phyloP scores from a whole-genome alignment of 2,113 vertebrate genomes.

The Loxodonta africana region DNA sequence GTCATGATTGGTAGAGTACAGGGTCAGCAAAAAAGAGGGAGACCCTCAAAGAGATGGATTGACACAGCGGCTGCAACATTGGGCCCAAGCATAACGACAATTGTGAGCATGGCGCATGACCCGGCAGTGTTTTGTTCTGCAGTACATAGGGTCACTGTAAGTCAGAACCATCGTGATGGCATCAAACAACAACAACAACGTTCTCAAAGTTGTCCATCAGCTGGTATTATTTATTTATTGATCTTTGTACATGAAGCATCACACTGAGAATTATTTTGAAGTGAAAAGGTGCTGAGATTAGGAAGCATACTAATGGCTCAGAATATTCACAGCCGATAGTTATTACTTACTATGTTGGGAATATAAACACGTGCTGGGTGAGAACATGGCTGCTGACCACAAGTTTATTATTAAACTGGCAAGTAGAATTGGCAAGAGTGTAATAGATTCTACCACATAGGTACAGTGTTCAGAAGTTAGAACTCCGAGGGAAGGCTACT shows the following conservation, averaged over 20 bases:
- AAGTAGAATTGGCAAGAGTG: background rate
- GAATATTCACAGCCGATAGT: slow-evolving; percentile 3
- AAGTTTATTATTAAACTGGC: background rate
- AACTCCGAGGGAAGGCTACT: background rate
- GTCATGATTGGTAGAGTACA: no score
- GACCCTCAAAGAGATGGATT: no score
- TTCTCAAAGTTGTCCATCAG: background rate
- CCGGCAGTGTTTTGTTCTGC: no score
- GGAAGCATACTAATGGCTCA: background rate
- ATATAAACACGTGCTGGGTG: background rate
- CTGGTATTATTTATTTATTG: slow-evolving; percentile 33
- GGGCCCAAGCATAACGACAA: no score
- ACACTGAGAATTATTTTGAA: background rate
- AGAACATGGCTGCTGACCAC: background rate
- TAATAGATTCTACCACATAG: background rate
- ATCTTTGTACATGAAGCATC: slow-evolving; percentile 32
- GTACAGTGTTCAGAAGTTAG: background rate
- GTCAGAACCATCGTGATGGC: no score
- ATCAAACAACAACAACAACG: no score
- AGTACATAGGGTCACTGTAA: no score
- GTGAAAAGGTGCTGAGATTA: slow-evolving; percentile 45
- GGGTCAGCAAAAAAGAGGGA: no score
- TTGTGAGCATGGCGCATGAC: no score
- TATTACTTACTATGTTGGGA: background rate
- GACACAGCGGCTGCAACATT: no score